phyloP scores from a whole-genome alignment of 2,113 vertebrate genomes.

The Menura novaehollandiae region DNA sequence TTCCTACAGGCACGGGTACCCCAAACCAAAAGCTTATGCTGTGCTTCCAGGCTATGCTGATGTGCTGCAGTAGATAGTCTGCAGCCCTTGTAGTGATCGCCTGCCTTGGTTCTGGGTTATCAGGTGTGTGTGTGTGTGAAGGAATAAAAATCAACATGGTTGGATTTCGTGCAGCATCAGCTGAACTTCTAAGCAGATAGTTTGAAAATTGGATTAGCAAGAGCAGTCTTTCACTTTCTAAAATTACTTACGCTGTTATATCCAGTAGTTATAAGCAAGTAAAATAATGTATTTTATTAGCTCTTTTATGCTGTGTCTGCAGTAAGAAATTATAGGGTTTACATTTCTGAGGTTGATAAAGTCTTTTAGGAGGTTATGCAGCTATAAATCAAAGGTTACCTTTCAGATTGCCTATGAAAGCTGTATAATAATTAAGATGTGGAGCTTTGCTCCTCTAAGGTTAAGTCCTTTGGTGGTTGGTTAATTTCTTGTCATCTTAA shows the following conservation, averaged over 20 bases:
- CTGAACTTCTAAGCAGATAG: neutral
- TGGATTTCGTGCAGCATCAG: neutral
- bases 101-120: neutral
- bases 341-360: slow-evolving; percentile 18
- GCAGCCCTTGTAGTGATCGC: neutral
- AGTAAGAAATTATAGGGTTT: slow-evolving; percentile 11
- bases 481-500: neutral
- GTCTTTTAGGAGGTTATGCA: neutral
- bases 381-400: slow-evolving; percentile 59
- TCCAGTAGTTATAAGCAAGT: slow-evolving; percentile 29
- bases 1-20: neutral
- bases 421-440: slow-evolving; percentile 18
- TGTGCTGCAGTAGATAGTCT: neutral
- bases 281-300: slow-evolving; percentile 42
- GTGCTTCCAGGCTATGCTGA: neutral
- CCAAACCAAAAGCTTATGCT: neutral
- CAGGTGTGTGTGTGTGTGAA: neutral
- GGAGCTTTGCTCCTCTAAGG: neutral
- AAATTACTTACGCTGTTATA: neutral
- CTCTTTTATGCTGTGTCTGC: slow-evolving; percentile 36
- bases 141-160: neutral
- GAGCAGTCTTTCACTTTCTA: slow-evolving; percentile 7
- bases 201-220: neutral
- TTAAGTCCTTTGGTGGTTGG: neutral
- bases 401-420: slow-evolving; percentile 21